A percentile compares a stretch with the other conserved stretches of the same genome.
Evolutionary conservation across 2,888 invertebrate genomes (phyloP).

Genomic region (Lepidochrysops patricia): DNA sequence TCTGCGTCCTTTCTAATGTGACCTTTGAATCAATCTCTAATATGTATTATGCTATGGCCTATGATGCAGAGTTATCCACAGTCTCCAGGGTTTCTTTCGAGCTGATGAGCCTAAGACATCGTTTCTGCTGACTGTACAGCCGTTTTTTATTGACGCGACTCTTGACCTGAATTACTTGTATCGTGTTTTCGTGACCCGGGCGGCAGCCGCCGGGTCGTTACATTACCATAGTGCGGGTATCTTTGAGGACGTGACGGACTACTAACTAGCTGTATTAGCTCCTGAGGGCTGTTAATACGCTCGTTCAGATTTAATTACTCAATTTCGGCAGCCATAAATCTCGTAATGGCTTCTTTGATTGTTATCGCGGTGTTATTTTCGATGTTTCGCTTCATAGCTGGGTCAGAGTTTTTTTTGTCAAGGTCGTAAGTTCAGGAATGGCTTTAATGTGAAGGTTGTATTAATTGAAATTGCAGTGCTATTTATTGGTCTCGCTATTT

Average conservation of each 20-base stretch:
- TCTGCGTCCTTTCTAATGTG: no score
- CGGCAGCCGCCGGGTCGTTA: not conserved
- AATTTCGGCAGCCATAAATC: not conserved
- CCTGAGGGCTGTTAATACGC: not conserved
- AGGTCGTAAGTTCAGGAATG: not conserved
- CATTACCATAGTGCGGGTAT: constrained; percentile 11
- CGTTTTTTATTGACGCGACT: constrained; percentile 25
- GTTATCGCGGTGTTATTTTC: not conserved
- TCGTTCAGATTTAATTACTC: not conserved
- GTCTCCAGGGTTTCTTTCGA: no score
- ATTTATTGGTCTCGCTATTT: no score
- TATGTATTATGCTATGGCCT: no score
- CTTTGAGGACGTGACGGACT: constrained; percentile 10
- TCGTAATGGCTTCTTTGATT: not conserved
- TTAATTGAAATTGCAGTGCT: no score
- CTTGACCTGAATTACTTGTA: constrained; percentile 27
- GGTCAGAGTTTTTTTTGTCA: not conserved
- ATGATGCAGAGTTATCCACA: no score
- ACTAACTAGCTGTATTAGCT: not conserved
- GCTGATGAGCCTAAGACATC: no score
- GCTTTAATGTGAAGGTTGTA: no score
- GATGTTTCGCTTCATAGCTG: not conserved
- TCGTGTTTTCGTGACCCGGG: constrained; percentile 24
- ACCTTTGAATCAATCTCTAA: no score
- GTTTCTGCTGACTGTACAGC: constrained; percentile 5